A percentile compares a stretch with the other conserved stretches of the same genome.
Evolutionary conservation across 2,113 vertebrate genomes (phyloP).

Genomic region (Poicephalus gulielmi): DNA sequence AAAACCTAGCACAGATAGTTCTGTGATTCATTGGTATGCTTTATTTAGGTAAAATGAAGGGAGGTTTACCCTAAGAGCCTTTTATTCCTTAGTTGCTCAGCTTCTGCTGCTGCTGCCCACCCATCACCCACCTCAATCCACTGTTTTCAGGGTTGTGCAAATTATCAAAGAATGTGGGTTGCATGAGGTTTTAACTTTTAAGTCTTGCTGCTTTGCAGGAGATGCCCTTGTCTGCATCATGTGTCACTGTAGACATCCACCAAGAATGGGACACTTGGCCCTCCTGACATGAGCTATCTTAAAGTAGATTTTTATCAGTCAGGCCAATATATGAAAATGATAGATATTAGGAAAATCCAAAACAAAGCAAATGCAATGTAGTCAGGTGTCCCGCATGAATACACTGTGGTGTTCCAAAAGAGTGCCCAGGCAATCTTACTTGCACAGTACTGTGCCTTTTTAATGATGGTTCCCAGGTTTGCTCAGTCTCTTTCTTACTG

Average conservation of each 20-base stretch:
- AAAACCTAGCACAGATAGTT: not conserved
- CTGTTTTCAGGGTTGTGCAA: not conserved
- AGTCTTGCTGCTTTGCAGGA: not conserved
- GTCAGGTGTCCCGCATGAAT: not conserved
- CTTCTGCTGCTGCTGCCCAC: not conserved
- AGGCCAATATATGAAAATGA: not conserved
- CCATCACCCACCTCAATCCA: not conserved
- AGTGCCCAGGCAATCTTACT: not conserved
- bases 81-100: not conserved
- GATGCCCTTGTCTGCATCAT: not conserved
- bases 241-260: not conserved
- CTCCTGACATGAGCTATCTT: not conserved
- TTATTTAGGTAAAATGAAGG: not conserved
- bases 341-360: not conserved
- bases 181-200: not conserved
- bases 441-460: not conserved
- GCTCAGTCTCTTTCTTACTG: not conserved
- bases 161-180: not conserved
- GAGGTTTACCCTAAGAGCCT: not conserved
- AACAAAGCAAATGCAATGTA: not conserved
- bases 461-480: not conserved
- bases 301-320: not conserved
- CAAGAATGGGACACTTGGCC: not conserved
- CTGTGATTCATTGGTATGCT: not conserved
- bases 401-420: accelerated